These are phyloP conservation scores for Lobophora halterata DNA, from an alignment of 2,888 invertebrate genomes.

Conservation along the genomic window DNA sequence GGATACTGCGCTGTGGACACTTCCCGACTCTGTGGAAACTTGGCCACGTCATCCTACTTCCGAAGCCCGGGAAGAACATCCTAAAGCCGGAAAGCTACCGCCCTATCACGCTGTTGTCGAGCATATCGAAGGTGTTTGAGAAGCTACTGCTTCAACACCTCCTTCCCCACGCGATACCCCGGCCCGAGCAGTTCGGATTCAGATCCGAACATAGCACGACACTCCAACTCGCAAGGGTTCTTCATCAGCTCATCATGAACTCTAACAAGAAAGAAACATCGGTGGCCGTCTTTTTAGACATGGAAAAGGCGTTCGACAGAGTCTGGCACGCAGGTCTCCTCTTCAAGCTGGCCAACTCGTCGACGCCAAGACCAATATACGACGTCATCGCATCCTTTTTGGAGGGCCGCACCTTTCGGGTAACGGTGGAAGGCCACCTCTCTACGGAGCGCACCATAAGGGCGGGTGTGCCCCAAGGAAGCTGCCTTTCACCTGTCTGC, in stretches of 20 bases:
- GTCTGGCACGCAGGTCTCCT: conserved; percentile 41
- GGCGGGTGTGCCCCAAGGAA: too few relatives aligned
- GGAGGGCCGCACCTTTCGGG: too few relatives aligned
- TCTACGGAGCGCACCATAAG: too few relatives aligned
- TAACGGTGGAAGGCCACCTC: too few relatives aligned
- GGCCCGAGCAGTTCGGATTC: conserved; percentile 31
- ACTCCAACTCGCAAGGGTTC: conserved; percentile 34
- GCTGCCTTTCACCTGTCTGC: too few relatives aligned
- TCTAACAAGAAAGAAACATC: conserved; percentile 20
- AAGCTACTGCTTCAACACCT: conserved; percentile 15
- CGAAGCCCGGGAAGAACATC: conserved; percentile 30
- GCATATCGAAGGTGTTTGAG: conserved; percentile 30
- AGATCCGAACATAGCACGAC: conserved; percentile 32
- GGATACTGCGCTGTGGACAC: conserved; percentile 10
- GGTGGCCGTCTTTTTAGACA: conserved; percentile 34
- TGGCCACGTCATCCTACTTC: conserved; percentile 25
- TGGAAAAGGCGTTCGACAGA: conserved; percentile 32
- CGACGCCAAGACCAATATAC: too few relatives aligned
- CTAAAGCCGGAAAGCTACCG: conserved; percentile 26
- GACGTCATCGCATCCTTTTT: too few relatives aligned
- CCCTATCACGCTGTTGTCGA: conserved; percentile 14
- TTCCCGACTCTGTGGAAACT: conserved; percentile 25
- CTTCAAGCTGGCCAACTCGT: conserved; percentile 30
- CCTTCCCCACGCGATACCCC: conserved; percentile 8
- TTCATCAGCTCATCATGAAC: conserved; percentile 23